phyloP scores from a whole-genome alignment of 2,797 vertebrate species.

The Dendrocincla fuliginosa region DNA sequence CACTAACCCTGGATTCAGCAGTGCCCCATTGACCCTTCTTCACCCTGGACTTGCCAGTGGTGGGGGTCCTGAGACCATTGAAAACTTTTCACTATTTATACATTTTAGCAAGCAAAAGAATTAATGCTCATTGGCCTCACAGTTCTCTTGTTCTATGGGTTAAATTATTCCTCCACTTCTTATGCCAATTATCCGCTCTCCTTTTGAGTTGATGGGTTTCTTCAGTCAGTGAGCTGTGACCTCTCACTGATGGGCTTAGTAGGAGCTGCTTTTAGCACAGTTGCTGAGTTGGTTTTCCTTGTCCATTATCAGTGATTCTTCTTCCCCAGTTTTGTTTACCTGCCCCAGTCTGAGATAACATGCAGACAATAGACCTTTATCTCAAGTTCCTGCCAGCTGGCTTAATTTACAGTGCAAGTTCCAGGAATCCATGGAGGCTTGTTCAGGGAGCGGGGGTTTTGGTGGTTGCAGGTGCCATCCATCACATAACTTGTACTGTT shows the following conservation, averaged over 20 bases:
- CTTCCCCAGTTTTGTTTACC: not conserved
- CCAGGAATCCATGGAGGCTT: not conserved
- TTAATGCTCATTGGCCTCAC: too few species aligned
- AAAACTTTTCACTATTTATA: not conserved
- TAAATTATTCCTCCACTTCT: too few species aligned
- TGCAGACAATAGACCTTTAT: not conserved
- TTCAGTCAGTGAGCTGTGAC: not conserved
- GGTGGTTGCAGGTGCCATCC: not conserved
- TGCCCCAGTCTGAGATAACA: not conserved
- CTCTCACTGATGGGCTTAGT: not conserved
- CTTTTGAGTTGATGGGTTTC: not conserved
- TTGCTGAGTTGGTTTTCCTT: not conserved
- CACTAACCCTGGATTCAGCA: not conserved
- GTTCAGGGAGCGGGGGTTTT: not conserved
- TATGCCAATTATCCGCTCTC: too few species aligned
- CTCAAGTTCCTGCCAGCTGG: not conserved
- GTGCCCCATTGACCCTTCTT: not conserved
- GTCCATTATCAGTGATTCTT: not conserved
- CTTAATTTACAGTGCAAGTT: not conserved
- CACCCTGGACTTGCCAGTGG: not conserved
- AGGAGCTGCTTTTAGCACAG: not conserved
- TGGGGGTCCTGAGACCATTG: not conserved
- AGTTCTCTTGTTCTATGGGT: too few species aligned
- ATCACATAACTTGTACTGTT: not conserved
- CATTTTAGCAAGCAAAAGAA: not conserved